phyloP scores from a whole-genome alignment of 2,888 invertebrate species.

The Litoditis marina region DNA sequence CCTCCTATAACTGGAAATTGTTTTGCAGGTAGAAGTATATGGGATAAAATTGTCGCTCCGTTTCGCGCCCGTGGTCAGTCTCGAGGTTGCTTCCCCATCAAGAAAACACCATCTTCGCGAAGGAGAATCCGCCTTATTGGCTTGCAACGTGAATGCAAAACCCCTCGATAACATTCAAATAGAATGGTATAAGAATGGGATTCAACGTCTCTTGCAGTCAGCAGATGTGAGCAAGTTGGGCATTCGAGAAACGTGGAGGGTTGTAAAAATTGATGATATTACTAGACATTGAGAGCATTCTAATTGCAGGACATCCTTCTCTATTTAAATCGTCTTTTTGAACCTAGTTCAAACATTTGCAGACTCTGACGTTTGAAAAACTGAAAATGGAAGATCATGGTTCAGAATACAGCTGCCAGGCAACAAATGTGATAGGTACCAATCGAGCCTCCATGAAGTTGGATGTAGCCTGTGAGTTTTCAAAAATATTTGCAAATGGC shows the following conservation, averaged over 20 bases:
- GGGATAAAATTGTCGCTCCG: slow-evolving; percentile 44
- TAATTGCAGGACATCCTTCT: too few relatives aligned
- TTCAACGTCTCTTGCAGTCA: slow-evolving; percentile 31
- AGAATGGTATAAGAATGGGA: slow-evolving; percentile 45
- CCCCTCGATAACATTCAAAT: slow-evolving; percentile 49
- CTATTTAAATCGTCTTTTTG: too few relatives aligned
- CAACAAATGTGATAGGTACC: slow-evolving; percentile 50
- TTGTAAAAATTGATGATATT: too few relatives aligned
- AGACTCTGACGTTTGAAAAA: slow-evolving; percentile 51
- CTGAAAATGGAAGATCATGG: slow-evolving; percentile 56
- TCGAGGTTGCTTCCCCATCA: slow-evolving; percentile 43
- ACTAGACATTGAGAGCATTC: not conserved
- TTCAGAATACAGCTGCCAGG: slow-evolving; percentile 45
- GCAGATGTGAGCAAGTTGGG: slow-evolving; percentile 33
- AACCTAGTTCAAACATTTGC: slow-evolving; percentile 19
- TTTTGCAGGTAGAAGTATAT: slow-evolving; percentile 43
- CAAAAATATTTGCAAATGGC: too few relatives aligned
- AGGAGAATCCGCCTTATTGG: slow-evolving; percentile 50
- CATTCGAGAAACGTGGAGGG: not conserved
- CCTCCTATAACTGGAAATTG: too few relatives aligned
- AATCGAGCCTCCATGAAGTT: slow-evolving; percentile 40
- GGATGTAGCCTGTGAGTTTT: slow-evolving; percentile 49
- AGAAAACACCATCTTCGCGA: slow-evolving; percentile 41
- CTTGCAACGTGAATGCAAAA: slow-evolving; percentile 56
- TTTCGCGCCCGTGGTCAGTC: slow-evolving; percentile 51